These are phyloP conservation scores for Pocota personata DNA, from an alignment of 2,888 invertebrate species.

Conservation along the genomic window DNA sequence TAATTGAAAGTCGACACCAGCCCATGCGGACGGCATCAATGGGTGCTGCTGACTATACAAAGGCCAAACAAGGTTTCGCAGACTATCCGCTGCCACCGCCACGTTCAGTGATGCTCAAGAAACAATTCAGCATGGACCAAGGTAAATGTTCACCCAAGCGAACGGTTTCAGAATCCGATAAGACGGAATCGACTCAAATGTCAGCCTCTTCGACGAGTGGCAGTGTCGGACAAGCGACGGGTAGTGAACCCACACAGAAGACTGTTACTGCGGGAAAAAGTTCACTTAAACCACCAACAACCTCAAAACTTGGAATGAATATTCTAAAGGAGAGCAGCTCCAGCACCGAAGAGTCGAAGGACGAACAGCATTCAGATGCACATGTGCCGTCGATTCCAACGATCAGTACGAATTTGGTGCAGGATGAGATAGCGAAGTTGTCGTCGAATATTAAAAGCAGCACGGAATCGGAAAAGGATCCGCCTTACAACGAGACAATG, in stretches of 20 bases:
- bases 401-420: conserved; percentile 82
- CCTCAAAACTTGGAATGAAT: conserved; percentile 81
- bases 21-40: conserved; percentile 80
- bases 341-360: conserved; percentile 82
- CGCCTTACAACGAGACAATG: conserved; percentile 83
- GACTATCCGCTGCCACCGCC: conserved; percentile 77
- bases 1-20: conserved; percentile 76
- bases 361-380: conserved; percentile 76
- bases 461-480: conserved; percentile 83
- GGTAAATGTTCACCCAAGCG: conserved; percentile 78
- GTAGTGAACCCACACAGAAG: conserved; percentile 53
- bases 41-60: conserved; percentile 78
- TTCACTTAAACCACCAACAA: conserved; percentile 79
- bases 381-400: conserved; percentile 78
- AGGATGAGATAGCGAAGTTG: conserved; percentile 83
- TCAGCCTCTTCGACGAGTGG: conserved; percentile 49
- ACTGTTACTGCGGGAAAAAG: conserved; percentile 79
- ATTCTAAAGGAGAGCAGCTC: conserved; percentile 82
- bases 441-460: conserved; percentile 83
- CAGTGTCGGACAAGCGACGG: conserved; percentile 46
- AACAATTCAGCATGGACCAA: conserved; percentile 83
- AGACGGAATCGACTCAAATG: conserved; percentile 55
- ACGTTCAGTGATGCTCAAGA: conserved; percentile 81
- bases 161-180: conserved; percentile 75
- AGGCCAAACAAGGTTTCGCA: conserved; percentile 74